Percentiles rank a stretch among this genome's conserved stretches.
Evolutionary conservation across 1,140 invertebrate genomes (phyloP).

Genomic region (Zeugodacus cucurbitae): DNA sequence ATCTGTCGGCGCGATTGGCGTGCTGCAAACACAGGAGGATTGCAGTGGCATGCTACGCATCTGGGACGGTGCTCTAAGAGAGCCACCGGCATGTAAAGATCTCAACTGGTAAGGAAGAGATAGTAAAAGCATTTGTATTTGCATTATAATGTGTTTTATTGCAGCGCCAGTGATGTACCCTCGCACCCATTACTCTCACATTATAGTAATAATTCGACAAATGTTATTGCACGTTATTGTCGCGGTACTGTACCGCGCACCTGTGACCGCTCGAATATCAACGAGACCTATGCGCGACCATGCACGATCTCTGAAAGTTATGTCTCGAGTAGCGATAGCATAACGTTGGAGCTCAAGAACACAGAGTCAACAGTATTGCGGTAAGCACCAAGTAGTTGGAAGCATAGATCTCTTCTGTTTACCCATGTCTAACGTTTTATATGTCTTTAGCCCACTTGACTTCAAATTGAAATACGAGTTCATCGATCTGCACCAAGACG

Average conservation of each 20-base stretch:
- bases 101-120: conserved; percentile 82
- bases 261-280: conserved; percentile 75
- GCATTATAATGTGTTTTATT: neutral
- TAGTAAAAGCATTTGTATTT: neutral
- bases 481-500: conserved; percentile 86
- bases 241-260: conserved; percentile 80
- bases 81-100: conserved; percentile 81
- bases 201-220: conserved; percentile 72
- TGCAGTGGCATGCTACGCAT: conserved; percentile 84
- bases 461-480: conserved; percentile 91
- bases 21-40: conserved; percentile 74
- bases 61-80: conserved; percentile 84
- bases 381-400: conserved; percentile 65
- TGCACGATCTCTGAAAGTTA: conserved; percentile 86
- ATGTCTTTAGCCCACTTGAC: conserved; percentile 74
- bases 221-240: conserved; percentile 80
- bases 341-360: conserved; percentile 82
- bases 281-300: conserved; percentile 70
- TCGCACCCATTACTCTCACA: conserved; percentile 34
- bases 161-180: conserved; percentile 39
- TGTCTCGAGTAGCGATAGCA: conserved; percentile 80
- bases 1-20: conserved; percentile 67
- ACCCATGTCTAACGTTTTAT: conserved; percentile 15
- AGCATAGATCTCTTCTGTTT: neutral
- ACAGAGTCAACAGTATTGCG: conserved; percentile 85